Evolutionary conservation across 2,113 vertebrate genomes (phyloP).

Genomic region (Zapornia atra): DNA sequence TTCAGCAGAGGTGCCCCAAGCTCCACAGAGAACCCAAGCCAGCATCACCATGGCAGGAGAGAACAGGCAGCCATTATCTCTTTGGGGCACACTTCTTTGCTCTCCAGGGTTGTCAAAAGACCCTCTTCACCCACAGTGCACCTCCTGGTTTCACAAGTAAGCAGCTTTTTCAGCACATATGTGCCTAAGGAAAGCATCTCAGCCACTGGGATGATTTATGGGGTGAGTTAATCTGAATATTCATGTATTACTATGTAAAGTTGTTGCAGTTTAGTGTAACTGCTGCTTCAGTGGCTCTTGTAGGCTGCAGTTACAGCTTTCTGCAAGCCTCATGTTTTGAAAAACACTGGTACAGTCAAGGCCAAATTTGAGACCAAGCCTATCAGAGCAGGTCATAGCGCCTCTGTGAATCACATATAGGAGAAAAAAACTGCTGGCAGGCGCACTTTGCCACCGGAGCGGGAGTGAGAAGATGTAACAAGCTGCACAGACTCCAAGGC

Average conservation of each 20-base stretch:
- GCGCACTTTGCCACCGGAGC: too few relatives aligned
- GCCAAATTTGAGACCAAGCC: too few relatives aligned
- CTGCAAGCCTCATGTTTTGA: too few relatives aligned
- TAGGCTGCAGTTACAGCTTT: too few relatives aligned
- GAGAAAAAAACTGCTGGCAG: too few relatives aligned
- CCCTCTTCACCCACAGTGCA: not conserved
- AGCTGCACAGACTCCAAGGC: too few relatives aligned
- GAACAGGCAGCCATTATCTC: not conserved
- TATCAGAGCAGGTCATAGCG: too few relatives aligned
- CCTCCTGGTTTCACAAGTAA: not conserved
- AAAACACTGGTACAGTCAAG: too few relatives aligned
- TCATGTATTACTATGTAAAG: accelerated
- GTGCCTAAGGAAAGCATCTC: not conserved
- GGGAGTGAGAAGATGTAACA: too few relatives aligned
- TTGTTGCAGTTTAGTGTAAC: too few relatives aligned
- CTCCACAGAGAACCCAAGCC: not conserved
- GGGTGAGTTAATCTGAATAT: not conserved
- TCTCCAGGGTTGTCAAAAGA: not conserved
- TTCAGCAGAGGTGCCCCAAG: not conserved
- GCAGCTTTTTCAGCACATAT: accelerated
- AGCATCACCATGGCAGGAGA: not conserved
- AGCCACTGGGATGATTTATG: accelerated
- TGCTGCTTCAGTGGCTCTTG: too few relatives aligned
- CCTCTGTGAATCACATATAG: too few relatives aligned
- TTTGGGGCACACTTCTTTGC: not conserved